Evolutionary conservation across 2,888 invertebrate species (phyloP).

Genomic region (Mimas tiliae): DNA sequence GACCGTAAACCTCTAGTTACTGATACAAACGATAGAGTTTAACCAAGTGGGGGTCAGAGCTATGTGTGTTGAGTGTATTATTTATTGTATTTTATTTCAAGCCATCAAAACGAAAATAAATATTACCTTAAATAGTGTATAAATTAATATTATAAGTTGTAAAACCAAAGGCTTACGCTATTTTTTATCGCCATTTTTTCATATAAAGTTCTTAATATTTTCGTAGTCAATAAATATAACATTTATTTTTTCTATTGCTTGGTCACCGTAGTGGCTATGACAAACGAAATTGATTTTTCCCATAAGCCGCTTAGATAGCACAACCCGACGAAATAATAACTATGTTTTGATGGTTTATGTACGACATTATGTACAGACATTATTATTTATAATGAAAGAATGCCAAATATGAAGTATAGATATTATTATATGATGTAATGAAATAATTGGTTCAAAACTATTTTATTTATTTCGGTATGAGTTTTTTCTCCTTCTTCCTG

Average conservation of each 20-base stretch:
- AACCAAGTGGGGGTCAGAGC: too few species aligned
- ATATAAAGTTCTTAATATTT: not conserved
- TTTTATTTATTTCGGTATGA: too few species aligned
- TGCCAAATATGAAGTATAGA: not conserved
- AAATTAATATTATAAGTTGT: too few species aligned
- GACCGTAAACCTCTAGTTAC: too few species aligned
- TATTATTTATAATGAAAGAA: constrained; percentile 25
- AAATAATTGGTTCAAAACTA: not conserved
- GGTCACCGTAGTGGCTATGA: constrained; percentile 56
- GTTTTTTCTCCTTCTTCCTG: not conserved
- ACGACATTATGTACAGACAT: constrained; percentile 31
- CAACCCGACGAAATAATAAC: constrained; percentile 62
- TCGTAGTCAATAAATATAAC: not conserved
- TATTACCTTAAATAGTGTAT: too few species aligned
- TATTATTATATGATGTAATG: not conserved
- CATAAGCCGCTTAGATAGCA: constrained; percentile 73
- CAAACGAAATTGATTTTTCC: constrained; percentile 74
- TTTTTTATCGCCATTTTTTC: too few species aligned
- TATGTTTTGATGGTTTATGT: constrained; percentile 47
- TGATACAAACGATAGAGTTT: too few species aligned
- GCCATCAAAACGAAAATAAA: too few species aligned
- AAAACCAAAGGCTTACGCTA: too few species aligned
- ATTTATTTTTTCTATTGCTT: not conserved
- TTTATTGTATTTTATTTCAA: too few species aligned
- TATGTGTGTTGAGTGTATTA: too few species aligned